Evolutionary conservation across 2,113 vertebrate species (phyloP), one percentile per base, ranked within the genome.

Genomic region (Anolis carolinensis): DNA sequence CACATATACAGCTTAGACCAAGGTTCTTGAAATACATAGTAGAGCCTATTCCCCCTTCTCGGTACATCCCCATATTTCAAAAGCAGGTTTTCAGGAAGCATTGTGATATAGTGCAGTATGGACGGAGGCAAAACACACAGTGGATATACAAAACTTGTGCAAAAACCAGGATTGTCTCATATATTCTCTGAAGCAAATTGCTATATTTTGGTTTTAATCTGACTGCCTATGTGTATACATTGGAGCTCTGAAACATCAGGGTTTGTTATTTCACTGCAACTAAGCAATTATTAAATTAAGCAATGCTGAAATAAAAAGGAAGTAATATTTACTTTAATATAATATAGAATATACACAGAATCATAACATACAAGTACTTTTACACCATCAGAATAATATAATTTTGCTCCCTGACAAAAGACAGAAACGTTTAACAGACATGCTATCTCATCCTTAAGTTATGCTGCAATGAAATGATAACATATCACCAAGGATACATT

Each of bases 361-460:
- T 81, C 78, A 92, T 9, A 85, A 89, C 87, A 71, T 81, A 50
- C 82, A 89, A 91, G 92, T 82, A 85, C 50, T 79, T 93, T 93
- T 91, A 91, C 74, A 86, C 88, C 62, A 67, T 20, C n/a, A 78
- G 85, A 87, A 92, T 91, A 84, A 89, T 85, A 83, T 81, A 25
- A 59, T 59, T 71, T 76, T 81, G 87, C 89, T 92, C 82, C n/a
- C 13, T 78, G 32, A 92, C 86, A 91, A 78, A 90, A 85, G 83
- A 90, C 88, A 95, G 62, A 78, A 89, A 92, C 81, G 89, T 86
- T 89, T 0, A 0, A 68, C 79, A 89, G 1, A 86, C 75, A 76
- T 87, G 90, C 92, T 91, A 92, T 84, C 83, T 87, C 83, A 70
- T 36, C 79, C 83, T 90, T 86, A 87, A 92, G 82, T 52, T 92